phyloP scores from a whole-genome alignment of 2,797 vertebrate species.

The Epinephelus malabaricus region DNA sequence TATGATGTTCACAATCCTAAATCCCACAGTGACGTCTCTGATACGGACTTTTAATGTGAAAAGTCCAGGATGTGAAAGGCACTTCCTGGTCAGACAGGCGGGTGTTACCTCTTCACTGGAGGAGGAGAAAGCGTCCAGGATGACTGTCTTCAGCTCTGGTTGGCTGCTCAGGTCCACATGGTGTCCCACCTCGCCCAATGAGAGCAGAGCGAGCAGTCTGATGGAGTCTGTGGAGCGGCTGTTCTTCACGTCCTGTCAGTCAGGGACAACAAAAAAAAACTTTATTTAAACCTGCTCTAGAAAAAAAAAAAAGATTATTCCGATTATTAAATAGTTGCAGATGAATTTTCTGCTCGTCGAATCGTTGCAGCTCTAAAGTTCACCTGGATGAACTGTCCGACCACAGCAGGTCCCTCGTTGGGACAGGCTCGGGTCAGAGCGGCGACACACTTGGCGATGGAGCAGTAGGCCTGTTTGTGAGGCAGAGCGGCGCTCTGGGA shows the following conservation, averaged over 20 bases:
- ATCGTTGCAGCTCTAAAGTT: background rate
- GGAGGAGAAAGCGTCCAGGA: constrained; percentile 97
- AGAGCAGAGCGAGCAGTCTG: constrained; percentile 95
- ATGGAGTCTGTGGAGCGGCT: constrained; percentile 98
- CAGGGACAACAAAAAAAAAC: background rate
- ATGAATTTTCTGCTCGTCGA: too few species aligned
- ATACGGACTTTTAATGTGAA: background rate
- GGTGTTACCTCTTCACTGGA: constrained; percentile 93
- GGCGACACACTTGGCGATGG: constrained; percentile 98
- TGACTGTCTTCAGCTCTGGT: constrained; percentile 96
- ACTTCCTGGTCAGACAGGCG: background rate
- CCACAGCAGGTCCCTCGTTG: constrained; percentile 95
- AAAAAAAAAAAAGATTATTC: too few species aligned
- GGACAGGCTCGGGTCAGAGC: constrained; percentile 97
- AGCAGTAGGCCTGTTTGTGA: constrained; percentile 99
- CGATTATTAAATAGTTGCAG: too few species aligned
- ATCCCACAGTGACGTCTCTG: background rate
- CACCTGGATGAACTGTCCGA: constrained; percentile 97
- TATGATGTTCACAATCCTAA: background rate
- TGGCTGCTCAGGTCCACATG: constrained; percentile 98
- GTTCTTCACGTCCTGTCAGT: constrained; percentile 94
- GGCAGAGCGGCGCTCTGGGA: constrained; percentile 94
- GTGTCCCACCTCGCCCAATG: constrained; percentile 97
- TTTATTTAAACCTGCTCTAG: background rate
- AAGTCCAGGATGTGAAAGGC: too few species aligned